Evolutionary conservation across 2,113 vertebrate species (phyloP).

Genomic region (Polypterus bichir): DNA sequence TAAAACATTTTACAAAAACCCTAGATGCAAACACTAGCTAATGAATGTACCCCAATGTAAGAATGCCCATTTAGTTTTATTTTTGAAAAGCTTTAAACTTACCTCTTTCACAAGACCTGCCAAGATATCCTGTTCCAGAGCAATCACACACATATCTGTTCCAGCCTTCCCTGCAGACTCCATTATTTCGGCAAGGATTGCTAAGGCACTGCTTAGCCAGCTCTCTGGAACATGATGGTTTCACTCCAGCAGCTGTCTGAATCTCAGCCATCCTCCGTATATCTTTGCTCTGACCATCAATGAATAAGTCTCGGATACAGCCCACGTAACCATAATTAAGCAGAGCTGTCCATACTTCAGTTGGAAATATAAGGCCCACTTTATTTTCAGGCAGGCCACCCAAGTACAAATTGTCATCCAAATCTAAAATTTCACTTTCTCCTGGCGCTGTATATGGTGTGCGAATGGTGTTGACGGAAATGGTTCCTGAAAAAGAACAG

Average conservation of each 20-base stretch:
- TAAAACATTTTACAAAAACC: not conserved
- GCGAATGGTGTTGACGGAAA: conserved; percentile 87
- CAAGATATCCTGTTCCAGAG: conserved; percentile 85
- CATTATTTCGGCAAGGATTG: conserved; percentile 91
- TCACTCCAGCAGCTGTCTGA: conserved; percentile 87
- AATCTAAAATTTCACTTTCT: conserved; percentile 91
- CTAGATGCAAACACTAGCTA: not conserved
- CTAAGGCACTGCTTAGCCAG: conserved; percentile 88
- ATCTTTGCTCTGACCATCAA: conserved; percentile 94
- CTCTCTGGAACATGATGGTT: conserved; percentile 89
- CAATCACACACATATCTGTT: conserved; percentile 96
- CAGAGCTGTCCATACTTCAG: conserved; percentile 93
- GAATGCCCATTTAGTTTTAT: too few species aligned
- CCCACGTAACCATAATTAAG: conserved; percentile 97
- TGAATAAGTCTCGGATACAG: conserved; percentile 92
- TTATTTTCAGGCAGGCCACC: conserved; percentile 92
- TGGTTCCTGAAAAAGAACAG: conserved; percentile 57
- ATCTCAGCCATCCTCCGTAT: conserved; percentile 85
- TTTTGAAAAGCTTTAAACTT: conserved; percentile 23
- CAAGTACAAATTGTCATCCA: conserved; percentile 89
- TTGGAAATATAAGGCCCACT: conserved; percentile 82
- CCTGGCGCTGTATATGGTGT: conserved; percentile 89
- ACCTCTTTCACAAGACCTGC: conserved; percentile 93
- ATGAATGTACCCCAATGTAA: too few species aligned
- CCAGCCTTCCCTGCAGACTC: conserved; percentile 90